A percentile compares a stretch with the other conserved stretches of the same genome.
Evolutionary conservation across 2,797 vertebrate species (phyloP).

Genomic region (Semotilus atromaculatus): DNA sequence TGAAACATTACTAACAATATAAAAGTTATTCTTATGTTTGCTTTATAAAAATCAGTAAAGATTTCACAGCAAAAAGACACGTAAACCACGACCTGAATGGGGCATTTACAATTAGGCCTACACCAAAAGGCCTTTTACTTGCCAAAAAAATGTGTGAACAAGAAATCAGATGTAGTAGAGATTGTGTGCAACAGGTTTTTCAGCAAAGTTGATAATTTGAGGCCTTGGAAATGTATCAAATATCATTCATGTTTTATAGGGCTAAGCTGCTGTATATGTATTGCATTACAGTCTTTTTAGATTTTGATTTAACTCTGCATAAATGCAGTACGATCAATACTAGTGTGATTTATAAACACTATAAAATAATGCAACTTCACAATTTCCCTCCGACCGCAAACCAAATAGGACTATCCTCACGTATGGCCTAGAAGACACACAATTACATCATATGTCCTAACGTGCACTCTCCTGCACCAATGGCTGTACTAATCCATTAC

Average conservation of each 20-base stretch:
- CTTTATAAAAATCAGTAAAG: not conserved
- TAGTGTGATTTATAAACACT: not conserved
- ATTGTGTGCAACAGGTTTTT: not conserved
- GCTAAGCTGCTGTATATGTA: not conserved
- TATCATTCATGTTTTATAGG: not conserved
- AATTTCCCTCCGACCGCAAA: not conserved
- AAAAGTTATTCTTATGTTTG: not conserved
- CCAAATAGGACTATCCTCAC: conserved; percentile 5
- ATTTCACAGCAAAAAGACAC: not conserved
- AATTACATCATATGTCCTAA: conserved; percentile 50
- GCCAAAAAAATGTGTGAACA: not conserved
- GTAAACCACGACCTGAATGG: not conserved
- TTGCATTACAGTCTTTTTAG: not conserved
- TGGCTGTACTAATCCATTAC: conserved; percentile 48
- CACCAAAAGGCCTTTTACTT: not conserved
- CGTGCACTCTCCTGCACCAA: conserved; percentile 19
- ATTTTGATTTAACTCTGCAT: not conserved
- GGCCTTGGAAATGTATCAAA: not conserved
- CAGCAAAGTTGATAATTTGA: not conserved
- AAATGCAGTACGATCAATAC: not conserved
- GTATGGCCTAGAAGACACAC: conserved; percentile 37
- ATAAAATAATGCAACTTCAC: not conserved
- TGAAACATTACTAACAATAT: not conserved
- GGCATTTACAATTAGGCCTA: not conserved
- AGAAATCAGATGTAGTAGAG: not conserved